A percentile compares a stretch with the other conserved stretches of the same genome.
Conservation (phyloP, 2,113 vertebrate genomes). For the Tragelaphus scriptus region DNA sequence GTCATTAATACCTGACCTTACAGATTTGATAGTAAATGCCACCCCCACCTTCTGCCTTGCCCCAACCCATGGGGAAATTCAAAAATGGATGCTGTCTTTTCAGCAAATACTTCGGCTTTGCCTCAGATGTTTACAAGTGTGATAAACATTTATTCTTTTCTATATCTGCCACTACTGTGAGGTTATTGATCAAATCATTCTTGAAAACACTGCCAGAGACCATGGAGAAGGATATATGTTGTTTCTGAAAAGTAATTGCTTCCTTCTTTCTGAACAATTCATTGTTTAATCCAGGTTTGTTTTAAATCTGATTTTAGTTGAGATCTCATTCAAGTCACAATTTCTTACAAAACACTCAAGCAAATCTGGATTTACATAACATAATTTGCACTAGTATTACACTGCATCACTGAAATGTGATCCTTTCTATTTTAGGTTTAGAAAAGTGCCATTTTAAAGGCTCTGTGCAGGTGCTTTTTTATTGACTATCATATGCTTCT, state of each 20-base stretch:
- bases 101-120: conserved; percentile 50
- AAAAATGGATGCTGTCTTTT: conserved; percentile 46
- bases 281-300: conserved; percentile 48
- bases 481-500: not conserved
- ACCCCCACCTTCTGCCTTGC: not conserved
- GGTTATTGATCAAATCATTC: conserved; percentile 69
- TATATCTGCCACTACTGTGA: conserved; percentile 66
- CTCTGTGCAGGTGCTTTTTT: not conserved
- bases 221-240: conserved; percentile 49
- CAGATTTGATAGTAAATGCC: not conserved
- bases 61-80: conserved; percentile 35
- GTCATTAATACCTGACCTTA: not conserved
- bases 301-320: conserved; percentile 38
- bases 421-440: not conserved
- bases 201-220: conserved; percentile 55
- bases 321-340: not conserved
- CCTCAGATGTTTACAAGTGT: conserved; percentile 67
- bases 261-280: conserved; percentile 53
- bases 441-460: not conserved
- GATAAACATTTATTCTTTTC: conserved; percentile 71
- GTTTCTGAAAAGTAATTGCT: conserved; percentile 68
- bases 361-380: conserved; percentile 28
- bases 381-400: not conserved
- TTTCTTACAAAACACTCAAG: not conserved
- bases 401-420: not conserved